phyloP scores from a whole-genome alignment of 2,797 vertebrate genomes.

The Fratercula arctica region DNA sequence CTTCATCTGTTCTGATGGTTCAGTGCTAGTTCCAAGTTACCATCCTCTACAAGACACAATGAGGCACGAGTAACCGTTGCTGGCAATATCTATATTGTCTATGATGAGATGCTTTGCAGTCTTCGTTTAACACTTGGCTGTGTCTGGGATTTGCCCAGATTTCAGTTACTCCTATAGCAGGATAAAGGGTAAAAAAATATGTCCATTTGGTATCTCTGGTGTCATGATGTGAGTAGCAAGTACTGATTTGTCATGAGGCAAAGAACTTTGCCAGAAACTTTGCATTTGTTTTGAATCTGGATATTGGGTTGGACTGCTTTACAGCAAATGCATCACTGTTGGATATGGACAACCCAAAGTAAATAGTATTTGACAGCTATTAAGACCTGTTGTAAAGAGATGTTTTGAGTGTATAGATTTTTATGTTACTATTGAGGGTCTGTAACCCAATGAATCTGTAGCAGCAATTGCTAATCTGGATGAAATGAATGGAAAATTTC shows the following conservation, averaged over 20 bases:
- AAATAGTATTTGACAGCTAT: background rate
- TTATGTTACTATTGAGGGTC: background rate
- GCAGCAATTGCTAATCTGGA: background rate
- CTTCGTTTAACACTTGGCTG: background rate
- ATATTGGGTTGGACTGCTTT: background rate
- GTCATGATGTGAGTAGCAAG: background rate
- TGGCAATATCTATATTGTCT: background rate
- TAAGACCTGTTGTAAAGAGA: background rate
- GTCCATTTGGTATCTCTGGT: background rate
- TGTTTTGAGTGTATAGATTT: background rate
- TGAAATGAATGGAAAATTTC: background rate
- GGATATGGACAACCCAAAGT: background rate
- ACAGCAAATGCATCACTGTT: accelerated
- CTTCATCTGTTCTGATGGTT: background rate
- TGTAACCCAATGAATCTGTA: background rate
- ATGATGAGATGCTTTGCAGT: background rate
- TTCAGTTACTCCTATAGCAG: background rate
- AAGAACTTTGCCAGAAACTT: background rate
- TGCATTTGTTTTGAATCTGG: background rate
- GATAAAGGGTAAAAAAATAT: background rate
- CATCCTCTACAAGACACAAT: background rate
- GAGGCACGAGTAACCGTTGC: background rate
- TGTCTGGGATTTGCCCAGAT: background rate
- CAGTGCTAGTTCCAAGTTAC: background rate
- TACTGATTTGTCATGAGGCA: background rate